Base-by-base conservation (phyloP, 2,113 vertebrate species). In the Crotalus tigris region DNA sequence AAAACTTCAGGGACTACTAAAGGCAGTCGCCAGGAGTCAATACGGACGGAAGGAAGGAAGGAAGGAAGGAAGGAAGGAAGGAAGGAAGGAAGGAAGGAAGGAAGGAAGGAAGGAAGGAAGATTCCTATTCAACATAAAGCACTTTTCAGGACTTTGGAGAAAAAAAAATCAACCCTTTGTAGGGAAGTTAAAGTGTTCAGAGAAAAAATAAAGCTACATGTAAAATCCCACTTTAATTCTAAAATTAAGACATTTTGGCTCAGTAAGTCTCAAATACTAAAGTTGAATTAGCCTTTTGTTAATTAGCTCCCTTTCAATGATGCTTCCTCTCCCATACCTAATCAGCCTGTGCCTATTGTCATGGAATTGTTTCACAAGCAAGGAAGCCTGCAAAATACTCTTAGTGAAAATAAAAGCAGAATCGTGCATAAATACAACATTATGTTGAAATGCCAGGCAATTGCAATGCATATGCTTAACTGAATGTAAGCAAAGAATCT, bases 361-460 rank as follows among this genome's bases (percentile, higher is more conserved):
- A 29, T 55, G 21, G 23, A 9, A 29, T 53, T 7, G 46, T 64
- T 88, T 69, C 44, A 55, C 81, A 46, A 75, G 53, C 54, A 49
- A 55, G 49, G 29, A 75, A 94, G 93, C 88, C 75, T 85, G 87
- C 23, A 91, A 54, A 81, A 53, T 58, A 24, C 0, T 0, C 49
- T 89, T 90, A 87, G 93, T 1, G 94, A 85, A 55, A 95, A 92
- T 93, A 94, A 95, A 93, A 29, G 21, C 92, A 92, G 57, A 92
- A 87, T n/a, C 87, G 91, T 86, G 81, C 29, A 88, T 75, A 92
- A 93, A 96, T 1, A 85, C 57, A 95, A 24, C 64, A 92, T 89
- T 95, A 54, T 97, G 91, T 95, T 95, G 93, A 87, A 85, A 92
- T 54, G 89, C 92, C 90, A 39, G 91, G 17, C 92, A 57, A 88